Percentiles rank a stretch among this genome's conserved stretches.
Conservation (phyloP, 2,888 invertebrate species). For the Cataglyphis albicans region DNA sequence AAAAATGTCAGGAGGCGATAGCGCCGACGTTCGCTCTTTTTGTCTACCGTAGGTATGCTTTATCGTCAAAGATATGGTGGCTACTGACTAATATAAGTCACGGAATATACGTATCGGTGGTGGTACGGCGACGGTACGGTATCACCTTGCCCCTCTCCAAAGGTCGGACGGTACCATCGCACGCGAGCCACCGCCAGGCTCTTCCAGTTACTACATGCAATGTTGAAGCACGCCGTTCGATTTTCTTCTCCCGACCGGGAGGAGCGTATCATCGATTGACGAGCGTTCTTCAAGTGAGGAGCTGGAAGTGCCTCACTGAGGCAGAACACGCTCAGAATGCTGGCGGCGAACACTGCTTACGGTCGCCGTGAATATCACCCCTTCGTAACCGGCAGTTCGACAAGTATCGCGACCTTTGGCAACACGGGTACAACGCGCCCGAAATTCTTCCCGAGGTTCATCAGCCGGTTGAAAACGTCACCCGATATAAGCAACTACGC, state of each 20-base stretch:
- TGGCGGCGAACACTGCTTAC: constrained; percentile 73
- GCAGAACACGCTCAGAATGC: constrained; percentile 73
- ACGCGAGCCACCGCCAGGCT: constrained; percentile 83
- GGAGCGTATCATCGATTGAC: constrained; percentile 66
- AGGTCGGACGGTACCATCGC: constrained; percentile 77
- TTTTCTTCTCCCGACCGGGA: constrained; percentile 69
- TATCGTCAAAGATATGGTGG: background rate
- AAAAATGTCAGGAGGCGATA: constrained; percentile 37
- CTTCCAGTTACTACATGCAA: constrained; percentile 69
- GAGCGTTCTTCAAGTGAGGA: constrained; percentile 42
- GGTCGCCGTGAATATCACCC: constrained; percentile 69
- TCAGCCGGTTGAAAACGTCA: constrained; percentile 67
- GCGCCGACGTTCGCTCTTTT: constrained; percentile 17
- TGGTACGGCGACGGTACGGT: constrained; percentile 79
- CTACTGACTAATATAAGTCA: constrained; percentile 51
- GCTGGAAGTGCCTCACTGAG: constrained; percentile 18
- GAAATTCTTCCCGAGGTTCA: constrained; percentile 68
- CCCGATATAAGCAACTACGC: constrained; percentile 62
- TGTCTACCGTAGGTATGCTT: constrained; percentile 18
- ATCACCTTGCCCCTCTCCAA: constrained; percentile 73
- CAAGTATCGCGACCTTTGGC: constrained; percentile 62
- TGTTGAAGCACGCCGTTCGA: constrained; percentile 74
- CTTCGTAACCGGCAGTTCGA: constrained; percentile 64
- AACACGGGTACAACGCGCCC: constrained; percentile 64
- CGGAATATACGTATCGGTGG: constrained; percentile 44